A percentile compares a stretch with the other conserved stretches of the same genome.
phyloP scores from a whole-genome alignment of 2,888 invertebrate genomes.

The Apamea crenata region DNA sequence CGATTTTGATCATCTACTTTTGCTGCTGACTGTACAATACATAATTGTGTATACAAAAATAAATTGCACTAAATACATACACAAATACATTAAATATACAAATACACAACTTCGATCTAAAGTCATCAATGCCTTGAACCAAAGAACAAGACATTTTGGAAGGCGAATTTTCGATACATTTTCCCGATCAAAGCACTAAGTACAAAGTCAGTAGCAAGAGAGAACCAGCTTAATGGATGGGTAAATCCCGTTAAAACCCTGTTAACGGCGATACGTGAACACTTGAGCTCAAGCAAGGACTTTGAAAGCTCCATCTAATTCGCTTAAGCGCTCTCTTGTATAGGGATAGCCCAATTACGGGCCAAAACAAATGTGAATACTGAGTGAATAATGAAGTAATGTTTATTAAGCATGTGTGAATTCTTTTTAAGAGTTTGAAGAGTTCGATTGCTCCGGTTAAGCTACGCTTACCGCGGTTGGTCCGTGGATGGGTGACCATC shows the following conservation, averaged over 20 bases:
- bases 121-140: background rate
- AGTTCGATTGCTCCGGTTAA: no score
- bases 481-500: no score
- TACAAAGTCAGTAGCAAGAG: slow-evolving; percentile 45
- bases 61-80: no score
- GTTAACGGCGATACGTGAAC: slow-evolving; percentile 71
- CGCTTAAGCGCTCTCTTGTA: slow-evolving; percentile 66
- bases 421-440: background rate
- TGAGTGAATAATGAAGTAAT: slow-evolving; percentile 37
- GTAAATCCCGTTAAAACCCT: slow-evolving; percentile 68
- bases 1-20: no score
- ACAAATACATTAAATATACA: no score
- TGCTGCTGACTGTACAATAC: no score
- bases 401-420: slow-evolving; percentile 7
- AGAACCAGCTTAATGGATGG: slow-evolving; percentile 65
- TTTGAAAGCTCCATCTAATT: slow-evolving; percentile 70
- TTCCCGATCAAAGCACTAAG: slow-evolving; percentile 45
- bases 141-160: background rate
- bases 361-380: slow-evolving; percentile 45
- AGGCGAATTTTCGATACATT: slow-evolving; percentile 24
- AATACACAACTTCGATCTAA: no score
- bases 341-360: slow-evolving; percentile 67
- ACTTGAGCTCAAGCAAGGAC: slow-evolving; percentile 67
- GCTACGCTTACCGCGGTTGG: no score
- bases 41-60: no score